Percentiles rank a stretch among this genome's conserved stretches.
These are phyloP conservation scores for Phasia obesa DNA, from an alignment of 2,888 invertebrate species.

Conservation along the genomic window DNA sequence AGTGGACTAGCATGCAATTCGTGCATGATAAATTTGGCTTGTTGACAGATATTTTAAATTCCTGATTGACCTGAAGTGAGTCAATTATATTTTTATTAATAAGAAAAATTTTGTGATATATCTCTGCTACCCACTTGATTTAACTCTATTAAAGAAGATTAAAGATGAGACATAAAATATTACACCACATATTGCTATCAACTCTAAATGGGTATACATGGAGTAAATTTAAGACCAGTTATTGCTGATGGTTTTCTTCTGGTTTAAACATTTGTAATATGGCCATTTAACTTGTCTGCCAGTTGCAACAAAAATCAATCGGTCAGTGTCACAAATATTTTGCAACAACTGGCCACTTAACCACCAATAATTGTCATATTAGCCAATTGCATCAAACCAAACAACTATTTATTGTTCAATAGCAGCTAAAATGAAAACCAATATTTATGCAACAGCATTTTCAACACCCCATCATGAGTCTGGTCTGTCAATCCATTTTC, in stretches of 20 bases:
- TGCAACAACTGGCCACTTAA: constrained; percentile 24
- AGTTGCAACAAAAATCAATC: constrained; percentile 53
- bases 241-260: constrained; percentile 8
- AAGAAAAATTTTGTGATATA: too few relatives aligned
- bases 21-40: too few relatives aligned
- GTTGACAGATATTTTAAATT: too few relatives aligned
- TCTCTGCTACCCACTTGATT: too few relatives aligned
- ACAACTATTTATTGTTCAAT: constrained; percentile 54
- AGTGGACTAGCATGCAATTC: too few relatives aligned
- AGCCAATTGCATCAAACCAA: constrained; percentile 42
- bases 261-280: constrained; percentile 13
- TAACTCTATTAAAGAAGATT: too few relatives aligned
- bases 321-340: constrained; percentile 62
- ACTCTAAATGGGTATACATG: background rate
- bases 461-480: constrained; percentile 6
- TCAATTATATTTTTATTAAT: too few relatives aligned
- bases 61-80: too few relatives aligned
- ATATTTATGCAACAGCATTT: constrained; percentile 59
- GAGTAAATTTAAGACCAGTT: background rate
- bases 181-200: background rate
- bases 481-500: background rate
- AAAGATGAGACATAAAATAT: background rate
- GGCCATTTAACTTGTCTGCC: constrained; percentile 21
- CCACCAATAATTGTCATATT: constrained; percentile 31
- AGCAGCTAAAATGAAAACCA: constrained; percentile 28